phyloP scores from a whole-genome alignment of 1,140 invertebrate species.

The Heliconius himera region DNA sequence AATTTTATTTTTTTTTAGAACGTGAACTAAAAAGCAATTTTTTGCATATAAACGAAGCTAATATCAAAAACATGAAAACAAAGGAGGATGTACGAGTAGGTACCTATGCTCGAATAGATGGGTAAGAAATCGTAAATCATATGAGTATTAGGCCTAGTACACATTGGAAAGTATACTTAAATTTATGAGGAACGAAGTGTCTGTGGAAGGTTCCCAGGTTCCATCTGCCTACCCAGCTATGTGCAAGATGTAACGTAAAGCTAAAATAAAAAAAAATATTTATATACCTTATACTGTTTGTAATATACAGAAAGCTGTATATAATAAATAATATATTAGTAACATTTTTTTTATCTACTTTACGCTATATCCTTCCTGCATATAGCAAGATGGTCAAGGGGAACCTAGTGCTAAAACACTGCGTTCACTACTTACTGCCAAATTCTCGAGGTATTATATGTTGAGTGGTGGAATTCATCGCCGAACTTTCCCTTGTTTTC shows the following conservation, averaged over 20 bases:
- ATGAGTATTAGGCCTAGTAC: neutral
- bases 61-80: neutral
- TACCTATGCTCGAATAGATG: neutral
- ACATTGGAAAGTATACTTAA: neutral
- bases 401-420: neutral
- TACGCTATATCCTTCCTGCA: too few relatives aligned
- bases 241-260: too few relatives aligned
- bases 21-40: neutral
- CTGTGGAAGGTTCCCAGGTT: too few relatives aligned
- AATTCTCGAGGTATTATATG: neutral
- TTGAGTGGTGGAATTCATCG: neutral
- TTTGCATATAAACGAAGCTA: neutral
- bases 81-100: neutral
- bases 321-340: too few relatives aligned
- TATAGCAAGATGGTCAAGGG: neutral
- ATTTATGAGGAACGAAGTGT: too few relatives aligned
- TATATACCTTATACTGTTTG: too few relatives aligned
- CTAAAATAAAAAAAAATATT: too few relatives aligned
- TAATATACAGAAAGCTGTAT: too few relatives aligned
- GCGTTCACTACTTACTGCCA: neutral
- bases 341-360: too few relatives aligned
- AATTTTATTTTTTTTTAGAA: too few relatives aligned
- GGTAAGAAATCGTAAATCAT: constrained; percentile 13
- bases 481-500: neutral
- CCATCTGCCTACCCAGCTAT: too few relatives aligned